These are phyloP conservation scores for Lepidostoma basale DNA, from an alignment of 1,140 invertebrate species.

Conservation along the genomic window DNA sequence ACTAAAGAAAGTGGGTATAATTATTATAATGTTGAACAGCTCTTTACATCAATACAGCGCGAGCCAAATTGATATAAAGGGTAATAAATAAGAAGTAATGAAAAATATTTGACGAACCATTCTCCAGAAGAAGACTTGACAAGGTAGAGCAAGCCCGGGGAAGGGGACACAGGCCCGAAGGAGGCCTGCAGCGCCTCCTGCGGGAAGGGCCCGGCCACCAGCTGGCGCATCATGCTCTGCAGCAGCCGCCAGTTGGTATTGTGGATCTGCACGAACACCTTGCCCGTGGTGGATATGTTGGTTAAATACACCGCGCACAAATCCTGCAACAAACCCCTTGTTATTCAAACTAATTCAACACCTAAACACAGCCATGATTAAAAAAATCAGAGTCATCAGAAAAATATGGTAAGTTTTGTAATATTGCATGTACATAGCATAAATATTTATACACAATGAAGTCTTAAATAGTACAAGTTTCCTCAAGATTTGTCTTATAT, in stretches of 20 bases:
- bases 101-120: slow-evolving; percentile 16
- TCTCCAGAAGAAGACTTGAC: slow-evolving; percentile 37
- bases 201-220: slow-evolving; percentile 27
- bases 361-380: background rate
- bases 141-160: slow-evolving; percentile 31
- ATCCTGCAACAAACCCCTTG: slow-evolving; percentile 25
- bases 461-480: too few relatives aligned
- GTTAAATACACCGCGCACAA: slow-evolving; percentile 30
- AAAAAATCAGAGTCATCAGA: too few relatives aligned
- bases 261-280: slow-evolving; percentile 38
- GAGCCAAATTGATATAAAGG: too few relatives aligned
- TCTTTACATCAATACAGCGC: too few relatives aligned
- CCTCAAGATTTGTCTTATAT: too few relatives aligned
- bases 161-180: slow-evolving; percentile 22
- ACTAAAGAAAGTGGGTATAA: too few relatives aligned
- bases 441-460: too few relatives aligned
- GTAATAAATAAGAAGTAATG: too few relatives aligned
- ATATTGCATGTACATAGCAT: slow-evolving; percentile 22
- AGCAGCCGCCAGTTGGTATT: slow-evolving; percentile 36
- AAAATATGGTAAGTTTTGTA: too few relatives aligned
- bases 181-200: slow-evolving; percentile 37
- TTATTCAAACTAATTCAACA: too few relatives aligned
- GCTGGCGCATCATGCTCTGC: slow-evolving; percentile 35
- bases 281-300: slow-evolving; percentile 22
- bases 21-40: too few relatives aligned